phyloP scores from a whole-genome alignment of 1,140 invertebrate species.

The Drosophila ohnishii region DNA sequence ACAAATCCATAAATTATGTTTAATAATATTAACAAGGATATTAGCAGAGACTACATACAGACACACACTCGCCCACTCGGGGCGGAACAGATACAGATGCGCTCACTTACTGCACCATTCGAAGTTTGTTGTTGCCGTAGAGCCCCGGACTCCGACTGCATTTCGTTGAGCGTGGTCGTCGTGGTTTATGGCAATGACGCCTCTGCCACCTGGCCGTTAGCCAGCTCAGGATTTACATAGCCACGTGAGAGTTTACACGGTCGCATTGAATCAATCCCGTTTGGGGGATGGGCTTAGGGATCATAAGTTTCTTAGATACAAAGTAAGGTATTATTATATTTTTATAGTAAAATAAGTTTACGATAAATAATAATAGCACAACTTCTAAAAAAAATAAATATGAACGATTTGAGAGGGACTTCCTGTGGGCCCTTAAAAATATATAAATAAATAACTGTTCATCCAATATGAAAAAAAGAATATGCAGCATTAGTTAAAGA shows the following conservation, averaged over 20 bases:
- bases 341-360: too few relatives aligned
- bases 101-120: constrained; percentile 56
- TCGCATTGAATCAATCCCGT: constrained; percentile 13
- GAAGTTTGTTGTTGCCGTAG: constrained; percentile 20
- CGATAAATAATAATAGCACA: too few relatives aligned
- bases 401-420: too few relatives aligned
- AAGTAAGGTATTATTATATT: too few relatives aligned
- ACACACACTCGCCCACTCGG: constrained; percentile 34
- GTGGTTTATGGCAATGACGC: constrained; percentile 48
- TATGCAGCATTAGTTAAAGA: too few relatives aligned
- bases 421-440: too few relatives aligned
- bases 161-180: constrained; percentile 27
- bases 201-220: constrained; percentile 25
- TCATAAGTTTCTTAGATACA: neutral
- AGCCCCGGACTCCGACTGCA: constrained; percentile 29
- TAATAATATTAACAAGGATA: constrained; percentile 83
- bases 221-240: constrained; percentile 13
- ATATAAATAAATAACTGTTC: too few relatives aligned
- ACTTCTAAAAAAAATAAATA: too few relatives aligned
- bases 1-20: constrained; percentile 83
- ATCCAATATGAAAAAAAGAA: too few relatives aligned
- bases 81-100: constrained; percentile 24
- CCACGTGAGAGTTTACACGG: constrained; percentile 49
- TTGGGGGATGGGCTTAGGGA: neutral
- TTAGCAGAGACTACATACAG: constrained; percentile 67